Conservation (phyloP, 2,888 invertebrate genomes). For the Oscheius onirici region DNA sequence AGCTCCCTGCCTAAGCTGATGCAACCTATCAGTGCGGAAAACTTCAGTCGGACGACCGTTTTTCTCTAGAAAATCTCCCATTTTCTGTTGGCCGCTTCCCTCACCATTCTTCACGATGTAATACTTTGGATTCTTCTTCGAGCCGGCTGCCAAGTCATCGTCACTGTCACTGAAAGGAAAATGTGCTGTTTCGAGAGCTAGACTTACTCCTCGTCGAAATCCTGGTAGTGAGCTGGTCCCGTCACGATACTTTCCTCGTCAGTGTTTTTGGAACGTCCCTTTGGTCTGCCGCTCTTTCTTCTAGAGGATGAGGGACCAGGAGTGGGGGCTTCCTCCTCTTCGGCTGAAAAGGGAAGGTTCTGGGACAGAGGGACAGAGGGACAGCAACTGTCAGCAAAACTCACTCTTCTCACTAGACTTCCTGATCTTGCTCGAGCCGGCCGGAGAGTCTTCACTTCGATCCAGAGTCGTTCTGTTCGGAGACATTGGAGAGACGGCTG, state of each 20-base stretch:
- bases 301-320: neutral
- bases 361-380: neutral
- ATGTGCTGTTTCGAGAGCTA: neutral
- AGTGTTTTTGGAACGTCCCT: neutral
- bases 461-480: neutral
- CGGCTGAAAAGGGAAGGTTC: neutral
- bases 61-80: neutral
- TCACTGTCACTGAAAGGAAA: slow-evolving; percentile 17
- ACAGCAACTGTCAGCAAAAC: neutral
- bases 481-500: neutral
- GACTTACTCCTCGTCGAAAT: slow-evolving; percentile 14
- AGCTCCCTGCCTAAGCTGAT: slow-evolving; percentile 18
- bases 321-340: neutral
- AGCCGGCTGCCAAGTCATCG: slow-evolving; percentile 13
- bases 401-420: slow-evolving; percentile 1
- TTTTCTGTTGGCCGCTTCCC: neutral
- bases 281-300: neutral
- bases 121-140: slow-evolving; percentile 25
- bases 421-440: neutral
- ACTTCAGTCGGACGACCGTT: slow-evolving; percentile 41
- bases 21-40: slow-evolving; percentile 51
- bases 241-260: slow-evolving; percentile 10
- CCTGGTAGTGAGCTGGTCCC: slow-evolving; percentile 12
- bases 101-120: slow-evolving; percentile 33
- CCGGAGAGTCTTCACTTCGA: too few species aligned